Percentiles rank a stretch among this genome's conserved stretches.
Conservation (phyloP, 2,113 vertebrate species). For the Bothrops jararaca region DNA sequence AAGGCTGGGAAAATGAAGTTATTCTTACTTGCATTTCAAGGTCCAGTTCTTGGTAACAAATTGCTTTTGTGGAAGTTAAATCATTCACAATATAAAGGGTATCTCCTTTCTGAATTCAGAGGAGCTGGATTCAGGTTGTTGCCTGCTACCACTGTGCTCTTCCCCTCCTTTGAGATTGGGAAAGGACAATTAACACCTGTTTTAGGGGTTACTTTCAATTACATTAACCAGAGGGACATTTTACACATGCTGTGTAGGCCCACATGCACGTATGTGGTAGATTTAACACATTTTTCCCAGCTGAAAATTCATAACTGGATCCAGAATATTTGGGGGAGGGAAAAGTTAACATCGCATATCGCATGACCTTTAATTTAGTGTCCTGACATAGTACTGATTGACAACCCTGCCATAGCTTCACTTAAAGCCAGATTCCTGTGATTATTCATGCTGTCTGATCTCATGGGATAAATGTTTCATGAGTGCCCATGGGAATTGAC, state of each 20-base stretch:
- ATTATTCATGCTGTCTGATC: constrained; percentile 52
- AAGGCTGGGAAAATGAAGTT: background rate
- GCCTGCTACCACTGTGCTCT: background rate
- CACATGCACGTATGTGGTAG: background rate
- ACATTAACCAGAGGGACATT: background rate
- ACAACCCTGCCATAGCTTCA: constrained; percentile 36
- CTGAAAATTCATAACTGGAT: background rate
- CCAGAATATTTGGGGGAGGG: background rate
- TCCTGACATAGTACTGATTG: background rate
- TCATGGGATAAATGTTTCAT: constrained; percentile 55
- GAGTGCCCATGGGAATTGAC: constrained; percentile 56
- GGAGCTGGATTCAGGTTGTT: background rate
- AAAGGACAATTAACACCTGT: background rate
- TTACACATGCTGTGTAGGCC: background rate
- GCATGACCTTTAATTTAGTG: background rate
- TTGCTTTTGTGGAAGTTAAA: background rate
- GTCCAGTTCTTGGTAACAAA: background rate
- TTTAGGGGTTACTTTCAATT: background rate
- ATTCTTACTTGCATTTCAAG: background rate
- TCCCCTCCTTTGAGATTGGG: background rate
- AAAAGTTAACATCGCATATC: background rate
- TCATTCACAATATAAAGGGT: background rate
- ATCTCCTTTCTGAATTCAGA: background rate
- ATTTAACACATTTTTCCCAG: background rate
- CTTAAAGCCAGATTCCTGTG: constrained; percentile 36